These are phyloP conservation scores for Pammene aurita DNA, from an alignment of 2,888 invertebrate genomes.

Conservation along the genomic window DNA sequence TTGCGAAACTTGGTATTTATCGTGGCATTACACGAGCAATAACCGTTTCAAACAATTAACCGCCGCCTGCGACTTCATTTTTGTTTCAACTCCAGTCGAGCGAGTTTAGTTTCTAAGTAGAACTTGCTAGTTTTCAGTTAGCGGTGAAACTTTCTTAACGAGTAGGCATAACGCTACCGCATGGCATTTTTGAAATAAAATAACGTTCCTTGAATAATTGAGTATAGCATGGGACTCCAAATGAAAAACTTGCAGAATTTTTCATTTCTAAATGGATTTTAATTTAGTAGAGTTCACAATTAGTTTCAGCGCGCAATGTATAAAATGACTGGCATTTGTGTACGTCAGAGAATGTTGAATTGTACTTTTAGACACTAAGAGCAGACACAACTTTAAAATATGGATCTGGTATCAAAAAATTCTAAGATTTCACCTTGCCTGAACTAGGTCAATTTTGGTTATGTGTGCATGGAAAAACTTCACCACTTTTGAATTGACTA, in stretches of 20 bases:
- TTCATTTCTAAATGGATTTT: neutral
- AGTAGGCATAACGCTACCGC: conserved; percentile 10
- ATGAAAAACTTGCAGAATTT: neutral
- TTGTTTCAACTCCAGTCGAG: conserved; percentile 15
- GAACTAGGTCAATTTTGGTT: too few relatives aligned
- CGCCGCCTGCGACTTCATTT: conserved; percentile 22
- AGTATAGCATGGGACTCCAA: neutral
- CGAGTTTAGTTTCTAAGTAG: conserved; percentile 13
- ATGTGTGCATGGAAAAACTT: too few relatives aligned
- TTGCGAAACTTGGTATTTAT: conserved; percentile 41
- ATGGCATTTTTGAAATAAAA: neutral
- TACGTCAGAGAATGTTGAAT: neutral
- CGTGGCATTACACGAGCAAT: conserved; percentile 25
- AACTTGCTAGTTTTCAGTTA: conserved; percentile 18
- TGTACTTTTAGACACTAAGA: neutral
- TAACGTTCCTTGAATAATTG: neutral
- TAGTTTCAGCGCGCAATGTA: neutral
- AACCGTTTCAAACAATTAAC: conserved; percentile 36
- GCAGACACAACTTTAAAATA: too few relatives aligned
- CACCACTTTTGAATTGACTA: too few relatives aligned
- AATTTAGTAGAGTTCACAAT: neutral
- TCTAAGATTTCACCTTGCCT: too few relatives aligned
- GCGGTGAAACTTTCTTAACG: neutral
- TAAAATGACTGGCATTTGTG: neutral
- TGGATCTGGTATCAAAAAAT: too few relatives aligned